phyloP scores from a whole-genome alignment of 2,888 invertebrate species.

The Drosophila suboccidentalis region DNA sequence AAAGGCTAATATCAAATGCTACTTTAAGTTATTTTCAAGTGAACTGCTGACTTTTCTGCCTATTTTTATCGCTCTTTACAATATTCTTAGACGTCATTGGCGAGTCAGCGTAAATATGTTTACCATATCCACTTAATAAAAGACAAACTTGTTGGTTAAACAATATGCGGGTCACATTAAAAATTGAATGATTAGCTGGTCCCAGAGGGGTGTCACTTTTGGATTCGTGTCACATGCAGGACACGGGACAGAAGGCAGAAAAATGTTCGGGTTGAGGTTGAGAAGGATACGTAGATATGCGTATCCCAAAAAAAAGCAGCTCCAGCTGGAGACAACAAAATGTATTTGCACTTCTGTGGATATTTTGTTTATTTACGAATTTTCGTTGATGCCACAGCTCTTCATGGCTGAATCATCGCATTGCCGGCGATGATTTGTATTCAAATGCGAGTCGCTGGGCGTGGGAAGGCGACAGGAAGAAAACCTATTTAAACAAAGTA shows the following conservation, averaged over 20 bases:
- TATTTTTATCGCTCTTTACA: background rate
- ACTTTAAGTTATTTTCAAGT: background rate
- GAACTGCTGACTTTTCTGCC: background rate
- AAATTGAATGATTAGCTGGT: constrained; percentile 54
- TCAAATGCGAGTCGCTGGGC: constrained; percentile 40
- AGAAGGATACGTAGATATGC: constrained; percentile 15
- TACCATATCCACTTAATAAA: constrained; percentile 44
- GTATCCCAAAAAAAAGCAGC: constrained; percentile 28
- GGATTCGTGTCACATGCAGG: constrained; percentile 24
- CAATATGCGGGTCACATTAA: constrained; percentile 31
- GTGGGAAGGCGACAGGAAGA: constrained; percentile 49
- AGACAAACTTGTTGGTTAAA: constrained; percentile 40
- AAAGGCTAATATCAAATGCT: too few relatives aligned
- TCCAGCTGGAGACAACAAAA: constrained; percentile 45
- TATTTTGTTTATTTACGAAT: constrained; percentile 78
- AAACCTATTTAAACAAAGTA: constrained; percentile 78
- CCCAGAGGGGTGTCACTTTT: background rate
- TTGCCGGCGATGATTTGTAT: constrained; percentile 53
- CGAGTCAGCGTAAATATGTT: constrained; percentile 42
- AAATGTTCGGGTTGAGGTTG: background rate
- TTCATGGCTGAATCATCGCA: constrained; percentile 21
- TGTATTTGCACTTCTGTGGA: constrained; percentile 75
- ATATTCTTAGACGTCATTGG: constrained; percentile 9
- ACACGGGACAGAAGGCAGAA: constrained; percentile 2
- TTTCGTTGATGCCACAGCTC: constrained; percentile 56